Evolutionary conservation across 2,888 invertebrate genomes (phyloP).

Genomic region (Torymus texanus): DNA sequence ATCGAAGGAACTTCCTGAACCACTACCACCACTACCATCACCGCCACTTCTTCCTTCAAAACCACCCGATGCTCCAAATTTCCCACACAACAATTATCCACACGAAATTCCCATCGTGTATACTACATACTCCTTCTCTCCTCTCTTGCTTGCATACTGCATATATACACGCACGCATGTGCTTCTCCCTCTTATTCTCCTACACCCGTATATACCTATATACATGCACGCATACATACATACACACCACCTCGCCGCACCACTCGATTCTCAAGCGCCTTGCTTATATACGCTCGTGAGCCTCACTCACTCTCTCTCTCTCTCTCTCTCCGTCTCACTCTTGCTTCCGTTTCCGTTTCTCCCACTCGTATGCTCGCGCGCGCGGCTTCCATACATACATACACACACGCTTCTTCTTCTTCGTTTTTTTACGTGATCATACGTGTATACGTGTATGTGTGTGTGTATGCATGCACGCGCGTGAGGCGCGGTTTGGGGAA

Average conservation of each 20-base stretch:
- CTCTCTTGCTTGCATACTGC: too few species aligned
- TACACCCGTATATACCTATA: too few species aligned
- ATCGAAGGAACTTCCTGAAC: too few species aligned
- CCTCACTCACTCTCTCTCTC: slow-evolving; percentile 31
- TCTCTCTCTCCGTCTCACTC: slow-evolving; percentile 48
- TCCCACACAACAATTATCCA: slow-evolving; percentile 18
- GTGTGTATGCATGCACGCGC: background rate
- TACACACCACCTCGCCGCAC: too few species aligned
- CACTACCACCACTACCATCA: too few species aligned
- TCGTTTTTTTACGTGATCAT: slow-evolving; percentile 3
- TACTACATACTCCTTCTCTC: background rate
- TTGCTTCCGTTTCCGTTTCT: slow-evolving; percentile 57
- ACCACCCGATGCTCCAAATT: background rate
- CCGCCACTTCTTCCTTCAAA: background rate
- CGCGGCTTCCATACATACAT: slow-evolving; percentile 37
- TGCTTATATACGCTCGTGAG: slow-evolving; percentile 9
- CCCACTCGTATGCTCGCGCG: too few species aligned
- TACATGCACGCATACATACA: too few species aligned
- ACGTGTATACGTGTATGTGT: too few species aligned
- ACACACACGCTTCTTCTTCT: slow-evolving; percentile 10
- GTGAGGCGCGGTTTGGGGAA: slow-evolving; percentile 45
- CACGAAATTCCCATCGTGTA: slow-evolving; percentile 5
- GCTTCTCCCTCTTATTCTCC: background rate
- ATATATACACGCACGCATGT: background rate
- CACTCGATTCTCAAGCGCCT: slow-evolving; percentile 29